phyloP scores from a whole-genome alignment of 2,797 vertebrate species.

The Hephaestus fuliginosus region DNA sequence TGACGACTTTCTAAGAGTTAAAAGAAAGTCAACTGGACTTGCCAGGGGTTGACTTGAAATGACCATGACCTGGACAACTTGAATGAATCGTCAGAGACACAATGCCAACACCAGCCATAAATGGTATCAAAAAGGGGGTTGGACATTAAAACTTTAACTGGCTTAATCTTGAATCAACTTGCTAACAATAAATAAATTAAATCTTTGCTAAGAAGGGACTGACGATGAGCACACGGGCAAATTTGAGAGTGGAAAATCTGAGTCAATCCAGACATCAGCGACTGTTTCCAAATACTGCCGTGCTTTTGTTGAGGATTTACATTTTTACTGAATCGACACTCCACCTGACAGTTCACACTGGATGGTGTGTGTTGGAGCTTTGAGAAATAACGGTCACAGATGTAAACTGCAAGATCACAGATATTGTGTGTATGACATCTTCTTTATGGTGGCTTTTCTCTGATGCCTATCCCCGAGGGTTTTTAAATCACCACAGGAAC shows the following conservation, averaged over 20 bases:
- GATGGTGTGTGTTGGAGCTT: conserved; percentile 35
- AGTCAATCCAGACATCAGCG: not conserved
- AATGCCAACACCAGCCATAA: conserved; percentile 8
- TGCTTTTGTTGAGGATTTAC: conserved; percentile 37
- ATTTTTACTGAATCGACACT: conserved; percentile 44
- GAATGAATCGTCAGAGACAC: too few relatives aligned
- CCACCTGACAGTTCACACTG: conserved; percentile 6
- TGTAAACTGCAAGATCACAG: conserved; percentile 54
- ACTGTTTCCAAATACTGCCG: conserved; percentile 12
- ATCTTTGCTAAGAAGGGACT: not conserved
- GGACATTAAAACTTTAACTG: conserved; percentile 13
- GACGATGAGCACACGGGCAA: not conserved
- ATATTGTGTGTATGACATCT: conserved; percentile 36
- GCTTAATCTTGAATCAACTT: conserved; percentile 27
- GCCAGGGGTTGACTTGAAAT: too few relatives aligned
- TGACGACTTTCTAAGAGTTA: conserved; percentile 6
- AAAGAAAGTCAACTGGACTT: too few relatives aligned
- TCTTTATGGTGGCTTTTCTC: conserved; percentile 40
- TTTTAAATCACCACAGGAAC: conserved; percentile 45
- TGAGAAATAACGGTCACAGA: conserved; percentile 36
- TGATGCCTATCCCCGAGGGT: conserved; percentile 37
- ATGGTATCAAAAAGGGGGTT: not conserved
- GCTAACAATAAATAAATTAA: conserved; percentile 30
- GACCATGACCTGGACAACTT: too few relatives aligned
- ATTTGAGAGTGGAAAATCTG: not conserved